Conservation (phyloP, 2,113 vertebrate species). For the Nerophis lumbriciformis region DNA sequence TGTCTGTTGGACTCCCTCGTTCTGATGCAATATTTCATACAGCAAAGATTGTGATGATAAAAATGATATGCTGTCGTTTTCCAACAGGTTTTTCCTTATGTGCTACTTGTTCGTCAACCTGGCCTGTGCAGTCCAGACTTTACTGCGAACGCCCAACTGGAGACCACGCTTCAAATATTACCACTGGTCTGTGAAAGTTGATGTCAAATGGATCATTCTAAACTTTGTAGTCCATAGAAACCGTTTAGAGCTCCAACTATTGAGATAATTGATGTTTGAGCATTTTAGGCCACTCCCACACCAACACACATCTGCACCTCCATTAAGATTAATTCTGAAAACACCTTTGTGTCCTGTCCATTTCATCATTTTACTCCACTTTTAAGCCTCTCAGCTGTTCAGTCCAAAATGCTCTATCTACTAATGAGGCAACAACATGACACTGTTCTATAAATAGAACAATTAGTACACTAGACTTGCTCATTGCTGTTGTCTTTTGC, state of each 20-base stretch:
- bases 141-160: constrained; percentile 92
- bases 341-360: constrained; percentile 13
- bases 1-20: no score
- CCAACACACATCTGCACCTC: constrained; percentile 2
- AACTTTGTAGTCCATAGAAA: background rate
- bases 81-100: constrained; percentile 93
- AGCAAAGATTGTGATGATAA: constrained; percentile 10
- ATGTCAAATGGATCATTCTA: background rate
- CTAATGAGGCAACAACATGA: constrained; percentile 6
- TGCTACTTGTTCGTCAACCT: constrained; percentile 96
- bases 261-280: background rate
- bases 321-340: constrained; percentile 16
- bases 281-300: background rate
- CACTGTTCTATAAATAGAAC: background rate
- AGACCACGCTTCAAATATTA: constrained; percentile 74
- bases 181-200: constrained; percentile 63
- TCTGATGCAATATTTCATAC: constrained; percentile 8
- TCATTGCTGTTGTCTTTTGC: constrained; percentile 24
- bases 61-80: background rate
- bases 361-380: constrained; percentile 8
- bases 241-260: background rate
- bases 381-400: constrained; percentile 18
- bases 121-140: constrained; percentile 91
- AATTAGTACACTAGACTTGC: background rate
- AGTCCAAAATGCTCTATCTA: background rate